Base-by-base conservation (phyloP, 92 coral and sea anemone genomes). In the Paramuricea clavata region DNA sequence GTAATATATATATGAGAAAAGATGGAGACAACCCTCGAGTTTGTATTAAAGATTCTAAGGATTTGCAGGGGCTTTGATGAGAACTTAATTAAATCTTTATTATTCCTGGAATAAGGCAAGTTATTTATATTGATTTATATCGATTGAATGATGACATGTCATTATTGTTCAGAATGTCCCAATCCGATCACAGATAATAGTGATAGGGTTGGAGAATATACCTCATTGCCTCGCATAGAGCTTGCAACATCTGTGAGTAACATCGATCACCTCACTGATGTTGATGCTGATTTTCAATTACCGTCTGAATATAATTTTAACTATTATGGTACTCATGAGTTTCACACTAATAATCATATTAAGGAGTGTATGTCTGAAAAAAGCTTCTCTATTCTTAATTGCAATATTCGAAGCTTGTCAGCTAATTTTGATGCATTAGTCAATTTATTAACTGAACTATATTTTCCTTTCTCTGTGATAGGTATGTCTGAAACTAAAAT, bases 1-100 rank as follows among this genome's bases (percentile, higher is more conserved):
- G 82, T 19, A 49, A 49, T 15, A 56, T 84, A 8, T 73, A 84
- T 49, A 23, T 39, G 59, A 65, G 74, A 12, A 69, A 50, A 39
- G 28, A 15, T 75, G 56, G 25, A 28, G 68, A 49, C 36, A 77
- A 15, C 21, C 68, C 35, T 7, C n/a, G 59, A 2, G 21, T 50
- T 16, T 2, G 11, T 50, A 50, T 50, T 7, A 50, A 16, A 50
- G 21, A 50, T 50, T 16, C 12, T 2, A 50, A 50, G 12, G 59
- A 50, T 13, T 50, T 50, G 21, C 59, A 50, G 11, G 21, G 21
- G 21, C 59, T 50, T 16, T 19, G 11, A 19, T 50, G 12, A 7
- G 12, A 50, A 12, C 12, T 3, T 4, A 4, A 4, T 39, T 19
- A 7, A 7, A 50, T 50, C 59, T 2, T 50, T 7, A 50, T 50